These are phyloP conservation scores for Guaruba guarouba DNA, from an alignment of 2,113 vertebrate species.

Conservation along the genomic window DNA sequence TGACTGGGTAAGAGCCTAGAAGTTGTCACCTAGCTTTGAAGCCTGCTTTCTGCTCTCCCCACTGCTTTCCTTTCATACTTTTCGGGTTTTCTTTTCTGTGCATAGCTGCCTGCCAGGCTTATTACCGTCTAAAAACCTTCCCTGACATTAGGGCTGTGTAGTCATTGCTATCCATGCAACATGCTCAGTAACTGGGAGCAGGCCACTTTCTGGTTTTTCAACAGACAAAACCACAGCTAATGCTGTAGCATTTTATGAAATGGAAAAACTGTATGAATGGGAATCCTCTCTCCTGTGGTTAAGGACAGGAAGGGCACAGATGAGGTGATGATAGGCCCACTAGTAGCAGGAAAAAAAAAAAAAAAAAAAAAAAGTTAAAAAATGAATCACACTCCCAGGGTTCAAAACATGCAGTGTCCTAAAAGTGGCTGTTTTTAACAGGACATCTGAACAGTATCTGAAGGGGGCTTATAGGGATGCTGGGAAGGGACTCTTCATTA, in stretches of 20 bases:
- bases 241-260: not conserved
- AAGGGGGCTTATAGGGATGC: no score
- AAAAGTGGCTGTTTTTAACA: not conserved
- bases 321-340: not conserved
- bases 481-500: no score
- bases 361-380: not conserved
- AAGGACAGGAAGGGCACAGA: not conserved
- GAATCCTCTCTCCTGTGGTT: not conserved
- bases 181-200: not conserved
- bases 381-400: not conserved
- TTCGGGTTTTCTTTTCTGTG: not conserved
- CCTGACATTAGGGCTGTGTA: not conserved
- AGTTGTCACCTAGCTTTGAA: not conserved
- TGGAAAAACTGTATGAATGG: not conserved
- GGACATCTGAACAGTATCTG: not conserved
- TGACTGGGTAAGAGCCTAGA: not conserved
- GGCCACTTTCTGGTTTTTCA: not conserved
- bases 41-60: not conserved
- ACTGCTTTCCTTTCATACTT: not conserved
- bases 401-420: not conserved
- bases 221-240: not conserved
- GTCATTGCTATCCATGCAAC: not conserved
- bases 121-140: not conserved
- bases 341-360: not conserved
- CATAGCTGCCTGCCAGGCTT: not conserved